These are phyloP conservation scores for Norana najaformis DNA, from an alignment of 2,888 invertebrate species.

Conservation along the genomic window DNA sequence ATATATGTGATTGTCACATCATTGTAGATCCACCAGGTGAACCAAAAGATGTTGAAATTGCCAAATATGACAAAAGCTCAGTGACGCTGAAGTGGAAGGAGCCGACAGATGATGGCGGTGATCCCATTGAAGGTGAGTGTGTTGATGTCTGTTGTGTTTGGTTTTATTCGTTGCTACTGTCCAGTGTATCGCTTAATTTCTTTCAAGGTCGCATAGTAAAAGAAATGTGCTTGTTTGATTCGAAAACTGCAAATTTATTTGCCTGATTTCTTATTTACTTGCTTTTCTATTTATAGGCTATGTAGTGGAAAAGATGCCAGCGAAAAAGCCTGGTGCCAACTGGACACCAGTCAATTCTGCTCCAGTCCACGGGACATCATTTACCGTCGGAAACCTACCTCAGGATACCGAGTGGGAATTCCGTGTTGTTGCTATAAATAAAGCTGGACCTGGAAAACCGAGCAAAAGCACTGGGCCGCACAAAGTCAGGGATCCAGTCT, in stretches of 20 bases:
- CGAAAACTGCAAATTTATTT: too few relatives aligned
- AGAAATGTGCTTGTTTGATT: too few relatives aligned
- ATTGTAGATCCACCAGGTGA: conserved; percentile 60
- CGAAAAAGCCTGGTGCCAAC: conserved; percentile 68
- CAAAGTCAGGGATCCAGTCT: conserved; percentile 59
- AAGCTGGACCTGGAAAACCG: conserved; percentile 73
- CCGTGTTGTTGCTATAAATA: conserved; percentile 63
- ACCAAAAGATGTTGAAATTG: conserved; percentile 62
- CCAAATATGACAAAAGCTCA: conserved; percentile 94
- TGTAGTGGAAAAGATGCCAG: conserved; percentile 80
- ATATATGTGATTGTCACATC: not conserved
- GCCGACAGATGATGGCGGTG: conserved; percentile 86
- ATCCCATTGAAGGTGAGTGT: conserved; percentile 74
- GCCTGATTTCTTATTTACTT: not conserved
- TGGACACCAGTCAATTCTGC: conserved; percentile 40
- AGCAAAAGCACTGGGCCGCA: conserved; percentile 79
- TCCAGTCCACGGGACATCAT: conserved; percentile 54
- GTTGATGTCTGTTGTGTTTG: not conserved
- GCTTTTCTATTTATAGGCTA: conserved; percentile 51
- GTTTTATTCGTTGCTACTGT: not conserved
- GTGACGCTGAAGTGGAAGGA: conserved; percentile 90
- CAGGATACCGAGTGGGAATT: conserved; percentile 62
- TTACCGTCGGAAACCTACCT: conserved; percentile 57
- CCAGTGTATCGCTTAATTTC: not conserved
- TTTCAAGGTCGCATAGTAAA: not conserved